A percentile compares a stretch with the other conserved stretches of the same genome.
These are phyloP conservation scores for Ceyx cyanopectus DNA, from an alignment of 2,113 vertebrate genomes.

Conservation along the genomic window DNA sequence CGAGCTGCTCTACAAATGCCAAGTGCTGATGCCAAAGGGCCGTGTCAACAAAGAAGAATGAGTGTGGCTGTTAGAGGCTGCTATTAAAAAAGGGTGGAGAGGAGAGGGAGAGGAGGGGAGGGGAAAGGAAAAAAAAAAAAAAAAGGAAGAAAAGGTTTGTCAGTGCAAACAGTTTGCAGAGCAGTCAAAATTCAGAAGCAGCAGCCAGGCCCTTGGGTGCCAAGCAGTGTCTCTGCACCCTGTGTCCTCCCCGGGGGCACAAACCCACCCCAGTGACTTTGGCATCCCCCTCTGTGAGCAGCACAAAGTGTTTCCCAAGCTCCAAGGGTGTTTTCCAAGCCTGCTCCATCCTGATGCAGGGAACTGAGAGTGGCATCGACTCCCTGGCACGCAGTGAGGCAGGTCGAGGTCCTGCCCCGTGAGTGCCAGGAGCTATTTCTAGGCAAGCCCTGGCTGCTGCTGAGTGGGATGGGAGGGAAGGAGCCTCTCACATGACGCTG, in stretches of 20 bases:
- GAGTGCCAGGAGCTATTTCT: constrained; percentile 39
- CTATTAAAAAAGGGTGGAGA: constrained; percentile 69
- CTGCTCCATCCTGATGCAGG: neutral
- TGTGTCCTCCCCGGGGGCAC: neutral
- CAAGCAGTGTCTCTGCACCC: neutral
- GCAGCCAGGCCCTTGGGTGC: neutral
- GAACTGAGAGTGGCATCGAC: neutral
- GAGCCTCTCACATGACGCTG: constrained; percentile 45
- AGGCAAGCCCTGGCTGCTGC: neutral
- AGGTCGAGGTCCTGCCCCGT: neutral
- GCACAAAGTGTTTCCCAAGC: neutral
- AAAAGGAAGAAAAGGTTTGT: constrained; percentile 17
- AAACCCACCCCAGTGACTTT: neutral
- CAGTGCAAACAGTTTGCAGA: constrained; percentile 14
- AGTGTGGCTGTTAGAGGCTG: constrained; percentile 63
- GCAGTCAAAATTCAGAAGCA: neutral
- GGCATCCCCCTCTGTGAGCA: fast-evolving
- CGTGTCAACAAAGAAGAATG: constrained; percentile 72
- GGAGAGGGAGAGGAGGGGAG: neutral
- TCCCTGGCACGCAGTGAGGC: neutral
- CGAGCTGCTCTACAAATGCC: constrained; percentile 55
- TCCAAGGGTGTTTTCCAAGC: neutral
- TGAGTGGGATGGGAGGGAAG: constrained; percentile 18
- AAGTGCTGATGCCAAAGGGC: constrained; percentile 70
- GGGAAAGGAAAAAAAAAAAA: neutral